These are phyloP conservation scores for Neotoxoptera formosana DNA, from an alignment of 1,140 invertebrate genomes.

Conservation along the genomic window DNA sequence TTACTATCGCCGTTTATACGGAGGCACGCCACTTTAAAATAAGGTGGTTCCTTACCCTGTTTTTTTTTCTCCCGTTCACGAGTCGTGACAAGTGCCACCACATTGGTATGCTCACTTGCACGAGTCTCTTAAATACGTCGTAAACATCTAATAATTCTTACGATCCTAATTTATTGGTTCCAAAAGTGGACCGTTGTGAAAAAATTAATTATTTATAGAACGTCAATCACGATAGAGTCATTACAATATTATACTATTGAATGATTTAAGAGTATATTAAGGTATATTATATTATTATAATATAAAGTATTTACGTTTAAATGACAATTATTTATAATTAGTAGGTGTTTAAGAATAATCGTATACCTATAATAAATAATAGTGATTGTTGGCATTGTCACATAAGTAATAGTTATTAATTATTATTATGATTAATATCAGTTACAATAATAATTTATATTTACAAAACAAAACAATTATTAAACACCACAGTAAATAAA, in stretches of 20 bases:
- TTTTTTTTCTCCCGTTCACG: neutral
- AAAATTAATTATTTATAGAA: neutral
- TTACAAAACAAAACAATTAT: neutral
- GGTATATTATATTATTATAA: neutral
- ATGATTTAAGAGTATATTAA: neutral
- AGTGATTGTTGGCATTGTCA: neutral
- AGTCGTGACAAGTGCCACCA: neutral
- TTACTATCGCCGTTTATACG: conserved; percentile 44
- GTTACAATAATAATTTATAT: neutral
- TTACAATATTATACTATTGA: neutral
- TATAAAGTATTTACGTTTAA: neutral
- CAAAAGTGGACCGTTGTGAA: neutral
- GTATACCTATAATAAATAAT: neutral
- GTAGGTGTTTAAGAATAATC: neutral
- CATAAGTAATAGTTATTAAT: neutral
- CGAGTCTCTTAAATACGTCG: conserved; percentile 2
- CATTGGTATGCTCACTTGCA: neutral
- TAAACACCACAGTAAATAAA: neutral
- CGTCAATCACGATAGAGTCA: neutral
- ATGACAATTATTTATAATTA: neutral
- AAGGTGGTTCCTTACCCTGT: neutral
- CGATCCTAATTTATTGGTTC: neutral
- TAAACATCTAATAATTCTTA: neutral
- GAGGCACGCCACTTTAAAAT: neutral
- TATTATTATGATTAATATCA: neutral